Evolutionary conservation across 2,888 invertebrate genomes (phyloP).

Genomic region (Protonemura montana): DNA sequence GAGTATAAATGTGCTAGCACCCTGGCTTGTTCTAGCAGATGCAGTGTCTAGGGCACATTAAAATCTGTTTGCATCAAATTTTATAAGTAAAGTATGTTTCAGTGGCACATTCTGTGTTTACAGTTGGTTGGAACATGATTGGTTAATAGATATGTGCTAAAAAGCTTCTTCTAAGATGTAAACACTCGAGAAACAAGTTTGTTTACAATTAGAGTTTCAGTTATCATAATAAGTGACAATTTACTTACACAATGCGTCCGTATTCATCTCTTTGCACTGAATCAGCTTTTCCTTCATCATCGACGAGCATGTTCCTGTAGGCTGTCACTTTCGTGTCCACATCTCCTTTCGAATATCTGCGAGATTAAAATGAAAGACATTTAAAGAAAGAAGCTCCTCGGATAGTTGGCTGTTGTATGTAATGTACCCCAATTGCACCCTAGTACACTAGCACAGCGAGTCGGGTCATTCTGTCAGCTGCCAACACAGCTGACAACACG

Average conservation of each 20-base stretch:
- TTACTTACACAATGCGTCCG: conserved; percentile 69
- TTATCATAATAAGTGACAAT: background rate
- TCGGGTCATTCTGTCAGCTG: background rate
- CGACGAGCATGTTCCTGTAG: conserved; percentile 86
- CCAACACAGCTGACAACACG: background rate
- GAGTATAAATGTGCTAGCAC: background rate
- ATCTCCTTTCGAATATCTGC: conserved; percentile 84
- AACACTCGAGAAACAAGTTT: no score
- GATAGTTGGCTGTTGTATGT: no score
- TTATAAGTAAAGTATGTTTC: no score
- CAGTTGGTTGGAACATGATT: no score
- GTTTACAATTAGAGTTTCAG: background rate
- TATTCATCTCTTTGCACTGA: conserved; percentile 77
- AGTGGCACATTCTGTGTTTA: no score
- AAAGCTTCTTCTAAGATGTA: no score
- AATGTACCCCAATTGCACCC: background rate
- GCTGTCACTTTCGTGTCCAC: conserved; percentile 86
- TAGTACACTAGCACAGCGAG: background rate
- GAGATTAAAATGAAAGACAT: conserved; percentile 54
- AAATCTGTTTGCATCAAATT: no score
- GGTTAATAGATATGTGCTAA: no score
- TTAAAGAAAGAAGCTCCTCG: conserved; percentile 53
- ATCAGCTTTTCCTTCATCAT: conserved; percentile 62
- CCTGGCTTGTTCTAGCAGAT: background rate
- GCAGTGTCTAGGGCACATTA: background rate